A percentile compares a stretch with the other conserved stretches of the same genome.
phyloP scores from a whole-genome alignment of 2,113 vertebrate genomes.

The Scartelaos histophorus region DNA sequence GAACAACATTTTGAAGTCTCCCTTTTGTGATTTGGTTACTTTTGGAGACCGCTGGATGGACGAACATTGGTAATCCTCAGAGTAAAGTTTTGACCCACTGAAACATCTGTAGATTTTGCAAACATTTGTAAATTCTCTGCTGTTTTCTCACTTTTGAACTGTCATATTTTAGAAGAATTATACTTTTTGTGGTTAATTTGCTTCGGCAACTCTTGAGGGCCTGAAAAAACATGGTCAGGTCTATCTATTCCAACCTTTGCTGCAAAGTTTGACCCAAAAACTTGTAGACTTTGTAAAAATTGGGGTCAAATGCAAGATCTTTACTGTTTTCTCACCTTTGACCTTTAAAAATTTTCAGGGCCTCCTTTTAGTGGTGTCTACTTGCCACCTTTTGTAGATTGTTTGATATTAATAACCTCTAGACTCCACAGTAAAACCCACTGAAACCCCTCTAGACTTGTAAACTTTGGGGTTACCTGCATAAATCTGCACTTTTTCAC shows the following conservation, averaged over 20 bases:
- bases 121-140: not conserved
- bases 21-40: too few species aligned
- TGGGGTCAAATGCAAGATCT: not conserved
- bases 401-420: not conserved
- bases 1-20: too few species aligned
- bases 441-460: not conserved
- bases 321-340: not conserved
- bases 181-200: too few species aligned
- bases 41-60: not conserved
- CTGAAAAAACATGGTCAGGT: too few species aligned
- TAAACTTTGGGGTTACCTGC: not conserved
- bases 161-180: too few species aligned
- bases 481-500: too few species aligned
- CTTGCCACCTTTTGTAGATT: not conserved
- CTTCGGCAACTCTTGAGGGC: too few species aligned
- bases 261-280: not conserved
- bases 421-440: not conserved
- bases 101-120: not conserved
- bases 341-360: not conserved
- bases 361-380: not conserved
- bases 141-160: too few species aligned
- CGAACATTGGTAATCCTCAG: not conserved
- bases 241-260: too few species aligned
- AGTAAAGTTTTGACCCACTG: not conserved
- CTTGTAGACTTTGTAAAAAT: not conserved